A percentile compares a stretch with the other conserved stretches of the same genome.
These are phyloP conservation scores for Daphoenositta chrysoptera DNA, from an alignment of 2,113 vertebrate species.

Conservation along the genomic window DNA sequence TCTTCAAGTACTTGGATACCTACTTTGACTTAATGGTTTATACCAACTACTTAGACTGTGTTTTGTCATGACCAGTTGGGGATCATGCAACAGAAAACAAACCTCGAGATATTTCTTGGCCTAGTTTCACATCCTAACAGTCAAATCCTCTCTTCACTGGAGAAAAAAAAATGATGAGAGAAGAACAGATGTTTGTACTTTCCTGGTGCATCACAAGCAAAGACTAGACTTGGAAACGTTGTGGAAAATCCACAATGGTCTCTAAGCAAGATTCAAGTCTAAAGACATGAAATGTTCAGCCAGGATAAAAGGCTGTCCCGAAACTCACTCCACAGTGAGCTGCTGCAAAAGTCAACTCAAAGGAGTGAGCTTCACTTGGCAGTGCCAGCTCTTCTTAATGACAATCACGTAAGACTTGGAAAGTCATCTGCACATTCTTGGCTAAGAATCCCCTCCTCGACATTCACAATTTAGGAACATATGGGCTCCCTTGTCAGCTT, in stretches of 20 bases:
- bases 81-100: background rate
- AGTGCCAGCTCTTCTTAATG: background rate
- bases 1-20: background rate
- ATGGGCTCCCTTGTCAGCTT: slow-evolving; percentile 64
- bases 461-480: slow-evolving; percentile 60
- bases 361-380: background rate
- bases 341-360: background rate
- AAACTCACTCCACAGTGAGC: background rate
- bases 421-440: slow-evolving; percentile 56
- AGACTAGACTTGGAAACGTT: background rate
- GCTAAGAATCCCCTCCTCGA: slow-evolving; percentile 15
- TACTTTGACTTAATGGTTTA: background rate
- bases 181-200: background rate
- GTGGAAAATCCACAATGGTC: background rate
- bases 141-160: background rate
- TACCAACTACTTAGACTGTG: background rate
- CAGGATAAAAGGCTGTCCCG: background rate
- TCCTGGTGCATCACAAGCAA: background rate
- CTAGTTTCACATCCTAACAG: background rate
- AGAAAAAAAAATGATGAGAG: background rate
- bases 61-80: background rate
- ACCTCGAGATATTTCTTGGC: background rate
- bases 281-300: background rate
- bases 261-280: background rate
- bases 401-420: background rate